Conservation (phyloP, 2,113 vertebrate species). For the Rousettus leschenaultii region DNA sequence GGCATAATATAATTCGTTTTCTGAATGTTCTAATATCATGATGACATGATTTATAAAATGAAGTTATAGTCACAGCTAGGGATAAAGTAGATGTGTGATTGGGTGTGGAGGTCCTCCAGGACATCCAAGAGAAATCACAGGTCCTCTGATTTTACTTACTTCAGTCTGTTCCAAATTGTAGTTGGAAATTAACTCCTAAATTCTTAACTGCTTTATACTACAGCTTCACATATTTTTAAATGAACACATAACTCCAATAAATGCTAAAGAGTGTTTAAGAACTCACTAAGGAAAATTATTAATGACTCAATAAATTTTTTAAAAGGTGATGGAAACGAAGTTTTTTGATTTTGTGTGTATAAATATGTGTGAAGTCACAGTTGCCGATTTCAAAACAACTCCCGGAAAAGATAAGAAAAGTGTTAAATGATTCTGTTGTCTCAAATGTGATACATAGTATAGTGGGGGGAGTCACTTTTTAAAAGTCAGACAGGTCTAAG, state of each 20-base stretch:
- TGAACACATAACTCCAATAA: constrained; percentile 16
- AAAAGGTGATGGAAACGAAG: not conserved
- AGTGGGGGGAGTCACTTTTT: not conserved
- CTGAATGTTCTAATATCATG: not conserved
- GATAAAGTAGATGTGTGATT: not conserved
- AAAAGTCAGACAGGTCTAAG: not conserved
- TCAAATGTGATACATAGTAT: not conserved
- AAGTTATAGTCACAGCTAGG: not conserved
- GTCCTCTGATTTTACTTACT: not conserved
- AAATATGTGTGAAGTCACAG: not conserved
- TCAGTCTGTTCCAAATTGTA: not conserved
- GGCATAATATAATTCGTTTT: not conserved
- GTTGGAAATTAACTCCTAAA: not conserved
- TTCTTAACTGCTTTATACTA: not conserved
- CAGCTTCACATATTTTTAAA: constrained; percentile 41
- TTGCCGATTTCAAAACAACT: not conserved
- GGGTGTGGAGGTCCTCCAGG: not conserved
- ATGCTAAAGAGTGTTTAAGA: constrained; percentile 21
- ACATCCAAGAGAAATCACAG: not conserved
- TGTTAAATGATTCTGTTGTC: not conserved
- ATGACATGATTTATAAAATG: not conserved
- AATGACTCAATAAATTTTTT: constrained; percentile 28
- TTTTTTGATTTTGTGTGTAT: constrained; percentile 28
- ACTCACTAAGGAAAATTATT: not conserved
- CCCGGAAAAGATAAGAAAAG: not conserved